Base-by-base conservation (phyloP, 2,113 vertebrate genomes). In the Mungos mungo region DNA sequence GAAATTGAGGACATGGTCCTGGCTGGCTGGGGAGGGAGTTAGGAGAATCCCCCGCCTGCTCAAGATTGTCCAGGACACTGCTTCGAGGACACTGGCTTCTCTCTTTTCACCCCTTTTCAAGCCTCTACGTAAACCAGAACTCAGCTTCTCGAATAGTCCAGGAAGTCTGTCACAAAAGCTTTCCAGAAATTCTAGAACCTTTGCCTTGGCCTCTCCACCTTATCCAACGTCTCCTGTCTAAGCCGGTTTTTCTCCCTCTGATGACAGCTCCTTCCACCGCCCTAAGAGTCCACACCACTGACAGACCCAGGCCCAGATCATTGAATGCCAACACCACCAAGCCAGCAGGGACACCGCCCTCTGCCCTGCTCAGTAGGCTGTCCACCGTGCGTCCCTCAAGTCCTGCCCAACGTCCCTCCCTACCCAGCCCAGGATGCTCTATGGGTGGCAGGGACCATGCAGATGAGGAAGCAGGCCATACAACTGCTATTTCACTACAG, bases 1-100 rank as follows among this genome's bases (percentile, higher is more conserved):
- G 54, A 88, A 87, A 38, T 0, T 33, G 83, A 63, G 6, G 23
- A 11, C 1, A 0, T n/a, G 7, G 41, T 12, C 10, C 21, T 19
- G 35, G 35, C 33, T 4, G 1, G 7, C 11, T 19, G 7, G 54
- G 27, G 5, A 38, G 23, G 0, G 1, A 11, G 23, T 65, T 41
- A 38, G 10, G 2, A 91, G 50, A 83, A 35, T 4, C 23, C 25
- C 41, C 41, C 4, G 4, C 19, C 50, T 45, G 21, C 16, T 76
- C 38, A 18, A 16, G 21, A 52, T 85, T 41, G 19, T 65, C 80
- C 57, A 15, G 54, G 54, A 68, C 21, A 21, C 25, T 45, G 16
- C 23, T 41, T 54, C 38, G 16, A 90, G 21, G 31, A 47, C 31
- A 74, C 66, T 1, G 0, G 19, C 69, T 33, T 41, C 54, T 66